Base-by-base conservation (phyloP, 2,888 invertebrate species). In the Conus canariensis region DNA sequence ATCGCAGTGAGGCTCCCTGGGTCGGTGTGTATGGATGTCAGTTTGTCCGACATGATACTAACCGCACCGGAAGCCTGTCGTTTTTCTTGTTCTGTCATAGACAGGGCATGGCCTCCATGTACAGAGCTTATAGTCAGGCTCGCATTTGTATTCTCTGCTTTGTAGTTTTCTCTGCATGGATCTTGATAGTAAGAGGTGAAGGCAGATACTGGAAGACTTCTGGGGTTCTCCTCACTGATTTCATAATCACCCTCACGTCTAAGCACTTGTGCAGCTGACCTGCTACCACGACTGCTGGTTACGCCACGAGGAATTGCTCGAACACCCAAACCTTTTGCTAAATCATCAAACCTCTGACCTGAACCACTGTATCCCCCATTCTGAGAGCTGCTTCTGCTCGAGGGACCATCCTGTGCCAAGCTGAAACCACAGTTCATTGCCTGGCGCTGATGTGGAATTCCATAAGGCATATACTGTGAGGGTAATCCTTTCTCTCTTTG, bases 211-310 rank as follows among this genome's bases (percentile, higher is more conserved):
- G 88, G 67, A 45, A 88, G 56, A 7, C 14, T 85, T 89, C n/a
- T 83, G 4, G 9, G 77, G 10, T 90, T 88, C 19, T 89, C 87
- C 16, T 88, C 91, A 30, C 87, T 85, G 87, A 67, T 58, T n/a
- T 89, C 89, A 64, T 85, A 90, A 25, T 80, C 45, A 16, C 86
- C 90, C 86, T 89, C 90, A 0, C 7, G n/a, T 64, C 70, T 19
- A 16, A 67, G n/a, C 9, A 88, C 83, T 77, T 74, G 59, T 14
- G 4, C 16, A 16, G 25, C 4, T 19, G 56, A 19, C 14, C 64
- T 64, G 60, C 74, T 45, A 45, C 67, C 60, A 19, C 58, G 70
- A 64, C 58, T 88, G 59, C 80, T 25, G 14, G 60, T 58, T 16
- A 45, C 59, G 45, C 74, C 77, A 14, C 80, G 67, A 86, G 45